phyloP scores from a whole-genome alignment of 2,113 vertebrate species.

The Tringa solitaria region DNA sequence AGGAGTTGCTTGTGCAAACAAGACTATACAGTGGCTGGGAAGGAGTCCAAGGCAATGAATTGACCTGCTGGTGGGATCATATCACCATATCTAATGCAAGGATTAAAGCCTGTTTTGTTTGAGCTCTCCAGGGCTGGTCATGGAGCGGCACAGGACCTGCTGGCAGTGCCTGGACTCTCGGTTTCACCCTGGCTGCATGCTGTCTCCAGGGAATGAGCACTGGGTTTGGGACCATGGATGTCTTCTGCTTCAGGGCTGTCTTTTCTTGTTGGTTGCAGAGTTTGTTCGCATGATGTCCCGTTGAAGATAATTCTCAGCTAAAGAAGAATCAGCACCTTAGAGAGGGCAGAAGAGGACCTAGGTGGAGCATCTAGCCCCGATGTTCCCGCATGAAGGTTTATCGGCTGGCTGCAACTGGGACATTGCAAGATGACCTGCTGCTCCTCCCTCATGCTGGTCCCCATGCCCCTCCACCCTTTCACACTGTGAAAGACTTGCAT shows the following conservation, averaged over 20 bases:
- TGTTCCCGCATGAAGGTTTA: conserved; percentile 63
- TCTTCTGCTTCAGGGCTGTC: not conserved
- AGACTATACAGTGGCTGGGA: not conserved
- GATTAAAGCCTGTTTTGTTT: not conserved
- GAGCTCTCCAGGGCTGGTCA: not conserved
- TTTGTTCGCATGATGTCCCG: conserved; percentile 99
- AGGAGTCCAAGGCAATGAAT: not conserved
- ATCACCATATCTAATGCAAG: not conserved
- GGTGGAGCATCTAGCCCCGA: conserved; percentile 53
- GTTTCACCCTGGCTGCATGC: not conserved
- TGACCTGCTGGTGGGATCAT: not conserved
- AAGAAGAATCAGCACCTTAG: conserved; percentile 58
- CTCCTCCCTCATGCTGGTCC: conserved; percentile 64
- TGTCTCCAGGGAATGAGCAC: not conserved
- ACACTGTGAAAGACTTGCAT: conserved; percentile 81
- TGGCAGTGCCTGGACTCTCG: not conserved
- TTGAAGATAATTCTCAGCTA: conserved; percentile 71
- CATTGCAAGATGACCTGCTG: conserved; percentile 68
- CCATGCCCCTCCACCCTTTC: conserved; percentile 72
- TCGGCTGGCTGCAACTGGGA: conserved; percentile 67
- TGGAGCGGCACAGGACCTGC: accelerated
- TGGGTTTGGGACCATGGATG: not conserved
- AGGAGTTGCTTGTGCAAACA: not conserved
- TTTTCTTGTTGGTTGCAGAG: conserved; percentile 74
- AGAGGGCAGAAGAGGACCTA: conserved; percentile 64